Conservation (phyloP, 2,113 vertebrate genomes). For the Cyprinodon brontotheroides region DNA sequence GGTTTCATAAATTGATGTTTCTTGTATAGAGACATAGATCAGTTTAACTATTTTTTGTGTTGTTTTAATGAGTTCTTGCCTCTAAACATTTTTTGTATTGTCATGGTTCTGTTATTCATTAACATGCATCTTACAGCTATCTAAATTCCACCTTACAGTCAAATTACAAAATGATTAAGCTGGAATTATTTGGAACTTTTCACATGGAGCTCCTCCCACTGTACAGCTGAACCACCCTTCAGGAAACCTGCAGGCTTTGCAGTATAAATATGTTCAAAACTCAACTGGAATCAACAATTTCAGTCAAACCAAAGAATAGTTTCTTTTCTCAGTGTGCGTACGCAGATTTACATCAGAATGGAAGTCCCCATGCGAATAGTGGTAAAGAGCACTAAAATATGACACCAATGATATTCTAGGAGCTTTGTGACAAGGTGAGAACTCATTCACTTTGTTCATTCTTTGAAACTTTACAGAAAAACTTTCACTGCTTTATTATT, state of each 20-base stretch:
- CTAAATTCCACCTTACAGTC: no score
- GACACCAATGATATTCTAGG: slow-evolving; percentile 77
- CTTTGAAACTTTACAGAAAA: neutral
- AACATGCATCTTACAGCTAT: neutral
- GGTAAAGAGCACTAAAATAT: neutral
- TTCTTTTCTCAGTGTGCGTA: neutral
- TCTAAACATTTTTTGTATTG: no score
- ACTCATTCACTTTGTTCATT: neutral
- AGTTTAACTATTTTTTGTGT: no score
- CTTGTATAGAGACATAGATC: no score
- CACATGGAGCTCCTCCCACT: neutral
- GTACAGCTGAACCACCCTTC: neutral
- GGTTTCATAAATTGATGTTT: no score
- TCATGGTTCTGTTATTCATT: no score
- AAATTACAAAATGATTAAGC: neutral
- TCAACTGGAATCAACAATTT: neutral
- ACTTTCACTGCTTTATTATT: no score
- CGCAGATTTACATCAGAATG: no score
- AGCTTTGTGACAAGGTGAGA: slow-evolving; percentile 76
- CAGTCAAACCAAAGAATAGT: neutral
- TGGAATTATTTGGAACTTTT: neutral
- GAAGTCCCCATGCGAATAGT: neutral
- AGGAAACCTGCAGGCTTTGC: neutral
- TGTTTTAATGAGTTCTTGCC: no score
- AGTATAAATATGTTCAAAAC: neutral